phyloP scores from a whole-genome alignment of 2,113 vertebrate species.

The Haemorhous mexicanus region DNA sequence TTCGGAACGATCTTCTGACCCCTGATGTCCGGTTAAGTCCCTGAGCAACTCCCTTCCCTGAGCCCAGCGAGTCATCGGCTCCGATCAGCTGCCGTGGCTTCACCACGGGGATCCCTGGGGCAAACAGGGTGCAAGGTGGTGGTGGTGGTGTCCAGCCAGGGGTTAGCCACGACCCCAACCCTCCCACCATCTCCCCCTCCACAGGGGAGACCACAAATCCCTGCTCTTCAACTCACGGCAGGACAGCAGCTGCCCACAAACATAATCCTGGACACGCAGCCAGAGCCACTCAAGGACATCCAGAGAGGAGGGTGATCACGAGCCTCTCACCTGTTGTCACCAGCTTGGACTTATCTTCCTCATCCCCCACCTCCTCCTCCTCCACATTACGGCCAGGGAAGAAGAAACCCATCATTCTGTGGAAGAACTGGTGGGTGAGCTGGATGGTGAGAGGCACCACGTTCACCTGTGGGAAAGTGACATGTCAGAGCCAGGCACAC shows the following conservation, averaged over 20 bases:
- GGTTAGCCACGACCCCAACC: neutral
- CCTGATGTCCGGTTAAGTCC: slow-evolving; percentile 90
- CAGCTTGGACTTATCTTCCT: slow-evolving; percentile 96
- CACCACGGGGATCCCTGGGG: slow-evolving; percentile 87
- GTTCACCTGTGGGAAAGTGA: slow-evolving; percentile 81
- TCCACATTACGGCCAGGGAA: slow-evolving; percentile 94
- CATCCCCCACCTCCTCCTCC: slow-evolving; percentile 95
- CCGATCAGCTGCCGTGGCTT: slow-evolving; percentile 86
- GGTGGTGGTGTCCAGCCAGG: neutral
- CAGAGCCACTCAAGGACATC: neutral
- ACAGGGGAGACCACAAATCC: neutral
- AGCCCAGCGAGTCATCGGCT: slow-evolving; percentile 88
- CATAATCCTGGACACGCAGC: accelerated
- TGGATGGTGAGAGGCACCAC: slow-evolving; percentile 98
- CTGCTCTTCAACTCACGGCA: accelerated
- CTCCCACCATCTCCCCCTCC: neutral
- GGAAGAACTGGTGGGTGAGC: slow-evolving; percentile 98
- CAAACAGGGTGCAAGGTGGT: neutral
- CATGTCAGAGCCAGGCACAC: neutral
- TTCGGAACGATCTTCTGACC: slow-evolving; percentile 95
- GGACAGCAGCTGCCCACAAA: neutral
- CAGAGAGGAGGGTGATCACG: neutral
- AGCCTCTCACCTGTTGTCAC: slow-evolving; percentile 89
- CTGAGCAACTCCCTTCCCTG: slow-evolving; percentile 90
- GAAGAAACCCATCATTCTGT: slow-evolving; percentile 99